Evolutionary conservation across 2,888 invertebrate species (phyloP).

Genomic region (Rhagium mordax): DNA sequence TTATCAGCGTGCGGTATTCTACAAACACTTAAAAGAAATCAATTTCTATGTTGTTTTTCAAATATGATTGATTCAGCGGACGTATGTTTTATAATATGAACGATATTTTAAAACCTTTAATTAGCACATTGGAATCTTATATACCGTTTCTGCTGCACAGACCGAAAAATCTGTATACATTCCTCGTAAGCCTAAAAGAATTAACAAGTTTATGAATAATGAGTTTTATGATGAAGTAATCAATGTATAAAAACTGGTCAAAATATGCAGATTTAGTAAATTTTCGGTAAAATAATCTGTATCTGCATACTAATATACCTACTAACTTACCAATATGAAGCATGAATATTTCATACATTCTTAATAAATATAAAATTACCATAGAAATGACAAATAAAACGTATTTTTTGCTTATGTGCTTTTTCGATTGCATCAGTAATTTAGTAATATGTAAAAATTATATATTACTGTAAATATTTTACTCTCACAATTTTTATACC

Average conservation of each 20-base stretch:
- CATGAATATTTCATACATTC: not conserved
- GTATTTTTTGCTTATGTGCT: too few relatives aligned
- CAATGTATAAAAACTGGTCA: not conserved
- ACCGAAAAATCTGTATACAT: not conserved
- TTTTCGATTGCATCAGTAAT: too few relatives aligned
- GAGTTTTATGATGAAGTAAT: not conserved
- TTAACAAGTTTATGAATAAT: not conserved
- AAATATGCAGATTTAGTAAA: not conserved
- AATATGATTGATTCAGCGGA: not conserved
- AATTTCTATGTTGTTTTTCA: not conserved
- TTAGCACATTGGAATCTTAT: conserved; percentile 11
- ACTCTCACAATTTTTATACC: too few relatives aligned
- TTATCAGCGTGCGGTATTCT: conserved; percentile 24
- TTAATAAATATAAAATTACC: not conserved
- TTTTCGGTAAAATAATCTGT: not conserved
- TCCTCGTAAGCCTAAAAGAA: not conserved
- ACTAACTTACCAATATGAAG: not conserved
- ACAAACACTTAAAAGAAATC: not conserved
- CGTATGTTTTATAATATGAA: not conserved
- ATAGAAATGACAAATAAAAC: not conserved
- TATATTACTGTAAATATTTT: too few relatives aligned
- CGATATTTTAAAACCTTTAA: conserved; percentile 5
- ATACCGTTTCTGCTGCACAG: not conserved
- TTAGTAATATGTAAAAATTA: too few relatives aligned
- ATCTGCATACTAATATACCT: not conserved